Evolutionary conservation across 2,113 vertebrate species (phyloP), one percentile per base, ranked within the genome.

Genomic region (Pygoscelis antarcticus): DNA sequence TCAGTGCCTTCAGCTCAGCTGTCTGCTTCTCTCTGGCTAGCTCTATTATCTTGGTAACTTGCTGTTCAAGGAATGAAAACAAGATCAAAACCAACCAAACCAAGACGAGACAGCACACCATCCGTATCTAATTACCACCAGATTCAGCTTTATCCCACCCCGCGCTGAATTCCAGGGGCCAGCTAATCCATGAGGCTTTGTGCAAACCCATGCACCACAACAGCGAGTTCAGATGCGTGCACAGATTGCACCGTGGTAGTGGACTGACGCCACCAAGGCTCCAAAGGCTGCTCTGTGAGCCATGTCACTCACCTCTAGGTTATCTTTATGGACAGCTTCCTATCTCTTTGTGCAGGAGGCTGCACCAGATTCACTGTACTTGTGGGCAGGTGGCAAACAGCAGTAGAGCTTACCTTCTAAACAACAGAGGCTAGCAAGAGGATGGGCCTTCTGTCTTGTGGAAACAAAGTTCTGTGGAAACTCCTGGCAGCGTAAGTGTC

Each of bases 11-110:
- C 96, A 99, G 94, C 96, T 99, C 99, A 15, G 95, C 97, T 52
- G 94, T 51, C 94, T 99, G 99, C 97, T 93, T 99, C 97, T 99
- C 99, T 83, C 97, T 98, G 91, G 99, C 99, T 84, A 99, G 97
- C 96, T 99, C 99, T 94, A 97, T 94, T 92, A 99, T 98, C 97
- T 99, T 99, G 95, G 98, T 42, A 72, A 98, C 98, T 98, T 98
- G 98, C 99, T 99, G 98, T 83, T 81, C 79, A 70, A 72, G 96
- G 70, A 58, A 94, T 25, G 79, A 94, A 79, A 55, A 88, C 27
- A 75, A 83, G 15, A 58, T 34, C 40, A 86, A 66, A 86, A 85
- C 34, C 38, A 82, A 64, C 9, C 47, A 40, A 71, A n/a, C 11
- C 42, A 22, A 38, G 49, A 51, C 20, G 34, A 89, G 54, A 76